These are phyloP conservation scores for Balearica regulorum DNA, from an alignment of 2,797 vertebrate genomes.

Conservation along the genomic window DNA sequence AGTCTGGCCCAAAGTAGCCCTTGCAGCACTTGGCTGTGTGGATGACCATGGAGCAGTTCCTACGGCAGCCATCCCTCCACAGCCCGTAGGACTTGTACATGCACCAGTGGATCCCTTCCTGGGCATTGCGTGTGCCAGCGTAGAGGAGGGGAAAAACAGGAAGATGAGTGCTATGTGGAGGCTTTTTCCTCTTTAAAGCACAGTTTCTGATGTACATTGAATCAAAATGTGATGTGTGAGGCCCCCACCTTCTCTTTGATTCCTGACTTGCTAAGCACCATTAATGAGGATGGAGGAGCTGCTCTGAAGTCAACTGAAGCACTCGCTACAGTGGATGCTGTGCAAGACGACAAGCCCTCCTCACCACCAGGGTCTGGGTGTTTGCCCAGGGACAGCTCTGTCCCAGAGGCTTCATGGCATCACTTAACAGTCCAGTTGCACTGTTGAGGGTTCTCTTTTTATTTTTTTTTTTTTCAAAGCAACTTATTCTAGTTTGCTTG, in stretches of 20 bases:
- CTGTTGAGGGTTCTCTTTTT: not conserved
- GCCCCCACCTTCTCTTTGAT: rapidly evolving
- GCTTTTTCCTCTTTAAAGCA: rapidly evolving
- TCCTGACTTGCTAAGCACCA: rapidly evolving
- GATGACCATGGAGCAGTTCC: slow-evolving; percentile 76
- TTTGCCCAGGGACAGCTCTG: not conserved
- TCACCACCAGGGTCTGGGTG: not conserved
- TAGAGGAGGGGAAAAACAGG: not conserved
- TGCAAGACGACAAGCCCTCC: not conserved
- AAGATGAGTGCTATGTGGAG: not conserved
- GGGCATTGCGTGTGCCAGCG: rapidly evolving
- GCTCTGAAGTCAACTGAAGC: not conserved
- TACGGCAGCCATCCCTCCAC: slow-evolving; percentile 75
- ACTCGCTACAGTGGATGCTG: not conserved
- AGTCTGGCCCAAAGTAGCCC: slow-evolving; percentile 88
- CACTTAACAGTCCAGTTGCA: not conserved
- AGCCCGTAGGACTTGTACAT: not conserved
- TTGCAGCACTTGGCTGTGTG: slow-evolving; percentile 83
- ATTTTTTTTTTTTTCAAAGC: not conserved
- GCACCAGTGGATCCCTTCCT: slow-evolving; percentile 66
- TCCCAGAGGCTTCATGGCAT: not conserved
- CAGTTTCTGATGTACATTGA: not conserved
- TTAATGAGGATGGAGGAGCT: not conserved
- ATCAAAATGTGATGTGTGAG: not conserved
- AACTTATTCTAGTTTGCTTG: not conserved